Conservation (phyloP, 2,113 vertebrate genomes). For the Sapajus apella region DNA sequence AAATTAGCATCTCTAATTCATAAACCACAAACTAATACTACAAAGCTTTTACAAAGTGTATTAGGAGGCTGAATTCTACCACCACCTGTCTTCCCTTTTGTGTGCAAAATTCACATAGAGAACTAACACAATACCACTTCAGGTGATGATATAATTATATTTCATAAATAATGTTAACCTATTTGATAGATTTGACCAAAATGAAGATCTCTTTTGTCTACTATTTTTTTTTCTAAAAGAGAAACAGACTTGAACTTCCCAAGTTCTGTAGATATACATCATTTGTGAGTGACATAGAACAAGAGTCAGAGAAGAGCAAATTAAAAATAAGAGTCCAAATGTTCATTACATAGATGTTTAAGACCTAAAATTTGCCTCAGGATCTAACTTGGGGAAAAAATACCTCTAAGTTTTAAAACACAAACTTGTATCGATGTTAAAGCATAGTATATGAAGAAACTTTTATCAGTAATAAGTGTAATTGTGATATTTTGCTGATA, state of each 20-base stretch:
- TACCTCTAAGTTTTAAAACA: conserved; percentile 24
- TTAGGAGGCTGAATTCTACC: conserved; percentile 58
- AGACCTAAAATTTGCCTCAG: conserved; percentile 12
- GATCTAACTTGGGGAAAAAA: background rate
- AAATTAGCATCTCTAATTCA: conserved; percentile 76
- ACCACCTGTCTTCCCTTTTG: conserved; percentile 64
- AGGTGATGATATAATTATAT: conserved; percentile 27
- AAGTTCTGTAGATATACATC: conserved; percentile 40
- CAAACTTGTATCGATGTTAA: conserved; percentile 3
- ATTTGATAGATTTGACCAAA: conserved; percentile 49
- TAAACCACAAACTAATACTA: conserved; percentile 67
- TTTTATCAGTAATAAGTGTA: background rate
- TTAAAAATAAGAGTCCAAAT: conserved; percentile 11
- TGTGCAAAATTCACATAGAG: conserved; percentile 58
- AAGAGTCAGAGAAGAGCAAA: background rate
- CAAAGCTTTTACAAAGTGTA: conserved; percentile 63
- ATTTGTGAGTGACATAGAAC: background rate
- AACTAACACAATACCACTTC: conserved; percentile 22
- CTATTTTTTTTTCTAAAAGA: conserved; percentile 10
- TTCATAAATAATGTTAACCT: conserved; percentile 49
- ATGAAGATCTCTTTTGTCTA: conserved; percentile 34
- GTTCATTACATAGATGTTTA: background rate
- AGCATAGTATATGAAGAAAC: background rate
- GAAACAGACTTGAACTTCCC: conserved; percentile 21
- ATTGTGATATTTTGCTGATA: conserved; percentile 7